phyloP scores from a whole-genome alignment of 1,140 invertebrate genomes.

The Tetramorium simillimum region DNA sequence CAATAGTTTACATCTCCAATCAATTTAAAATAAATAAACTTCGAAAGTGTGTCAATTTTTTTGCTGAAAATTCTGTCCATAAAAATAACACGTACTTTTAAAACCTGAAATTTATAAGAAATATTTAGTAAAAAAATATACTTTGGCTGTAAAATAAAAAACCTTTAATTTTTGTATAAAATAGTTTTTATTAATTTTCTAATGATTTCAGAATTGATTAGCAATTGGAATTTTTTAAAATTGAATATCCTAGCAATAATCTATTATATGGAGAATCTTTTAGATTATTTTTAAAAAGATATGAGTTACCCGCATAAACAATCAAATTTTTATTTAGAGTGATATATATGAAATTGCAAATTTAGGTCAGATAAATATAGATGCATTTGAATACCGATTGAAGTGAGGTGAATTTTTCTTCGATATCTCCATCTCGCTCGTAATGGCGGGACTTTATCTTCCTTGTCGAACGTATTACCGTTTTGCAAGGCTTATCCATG shows the following conservation, averaged over 20 bases:
- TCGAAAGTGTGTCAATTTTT: neutral
- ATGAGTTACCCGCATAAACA: neutral
- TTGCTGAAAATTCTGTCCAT: neutral
- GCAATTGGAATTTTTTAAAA: neutral
- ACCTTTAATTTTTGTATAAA: neutral
- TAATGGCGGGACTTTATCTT: conserved; percentile 20
- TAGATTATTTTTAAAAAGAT: neutral
- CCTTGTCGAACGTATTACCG: conserved; percentile 48
- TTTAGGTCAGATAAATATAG: conserved; percentile 28
- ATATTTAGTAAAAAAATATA: neutral
- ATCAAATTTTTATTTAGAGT: neutral
- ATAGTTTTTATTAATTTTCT: neutral
- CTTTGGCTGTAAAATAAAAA: neutral
- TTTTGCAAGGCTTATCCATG: conserved; percentile 59
- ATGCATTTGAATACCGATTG: neutral
- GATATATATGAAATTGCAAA: neutral
- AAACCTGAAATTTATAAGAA: neutral
- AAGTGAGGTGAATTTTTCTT: neutral
- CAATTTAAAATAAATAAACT: neutral
- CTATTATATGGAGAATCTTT: neutral
- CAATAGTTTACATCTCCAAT: neutral
- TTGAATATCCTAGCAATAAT: neutral
- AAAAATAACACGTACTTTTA: neutral
- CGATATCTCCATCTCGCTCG: conserved; percentile 25
- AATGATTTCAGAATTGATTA: neutral